Evolutionary conservation across 1,140 invertebrate genomes (phyloP), one percentile per base, ranked within the genome.

Genomic region (Tetramorium parvispinum): DNA sequence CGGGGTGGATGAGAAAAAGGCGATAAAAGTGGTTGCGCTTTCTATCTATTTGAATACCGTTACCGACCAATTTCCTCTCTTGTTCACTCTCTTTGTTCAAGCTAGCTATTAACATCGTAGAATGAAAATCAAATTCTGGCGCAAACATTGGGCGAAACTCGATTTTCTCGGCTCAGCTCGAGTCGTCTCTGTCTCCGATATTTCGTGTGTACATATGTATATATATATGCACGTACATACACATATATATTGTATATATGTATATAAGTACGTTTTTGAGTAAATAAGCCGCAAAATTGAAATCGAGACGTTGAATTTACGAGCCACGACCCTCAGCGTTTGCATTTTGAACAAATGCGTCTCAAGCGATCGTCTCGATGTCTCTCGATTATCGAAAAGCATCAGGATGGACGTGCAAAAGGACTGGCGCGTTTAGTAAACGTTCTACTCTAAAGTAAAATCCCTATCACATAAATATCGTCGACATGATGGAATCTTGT

Each of bases 201-300:
- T 37, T 51, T 24, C 13, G 16, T n/a, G 11, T 49, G 4, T 37
- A 1, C 18, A 16, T 7, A 10, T 40, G 43, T 43, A 5, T 2
- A 2, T 18, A 4, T 24, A 18, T 57, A 32, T 16, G 13, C 27
- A 27, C 27, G n/a, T 10, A 46, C 3, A 59, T 57, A 18, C 18
- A 43, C 21, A 46, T 43, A 32, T 73, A 32, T 46, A 46, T n/a
- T 43, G 18, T 46, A 40, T 8, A 57, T 11, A 43, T 37, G 16
- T 49, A 40, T 57, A 43, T 70, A 27, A 43, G 18, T 59, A 27
- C 51, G 8, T 2, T 27, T 49, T 32, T 57, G 37, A 21, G 55
- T 75, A 90, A 91, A 90, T 91, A 90, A 86, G 57, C 59, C 71
- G 51, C 57, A 77, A 86, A 83, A 91, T 91, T 90, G 86, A 88